These are phyloP conservation scores for Carollia perspicillata DNA, from an alignment of 2,113 vertebrate species.

Conservation along the genomic window DNA sequence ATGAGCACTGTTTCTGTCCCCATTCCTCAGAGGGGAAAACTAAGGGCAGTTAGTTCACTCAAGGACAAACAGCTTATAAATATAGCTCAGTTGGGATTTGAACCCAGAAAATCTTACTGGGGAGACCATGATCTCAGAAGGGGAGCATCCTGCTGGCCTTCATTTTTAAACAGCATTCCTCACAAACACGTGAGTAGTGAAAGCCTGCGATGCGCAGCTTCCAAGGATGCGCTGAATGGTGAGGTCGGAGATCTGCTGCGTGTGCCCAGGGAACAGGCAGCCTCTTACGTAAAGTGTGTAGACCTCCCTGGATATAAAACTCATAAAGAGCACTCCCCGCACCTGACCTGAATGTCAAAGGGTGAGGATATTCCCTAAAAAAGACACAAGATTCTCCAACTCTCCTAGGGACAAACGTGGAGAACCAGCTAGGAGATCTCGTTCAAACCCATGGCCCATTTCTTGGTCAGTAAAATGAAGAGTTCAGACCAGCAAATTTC, in stretches of 20 bases:
- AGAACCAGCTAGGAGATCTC: background rate
- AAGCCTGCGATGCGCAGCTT: background rate
- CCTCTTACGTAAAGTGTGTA: background rate
- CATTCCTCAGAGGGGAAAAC: background rate
- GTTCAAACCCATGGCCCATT: background rate
- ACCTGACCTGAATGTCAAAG: background rate
- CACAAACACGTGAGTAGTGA: fast-evolving
- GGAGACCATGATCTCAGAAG: background rate
- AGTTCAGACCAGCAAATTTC: background rate
- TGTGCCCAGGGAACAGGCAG: background rate
- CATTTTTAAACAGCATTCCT: background rate
- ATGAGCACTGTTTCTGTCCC: background rate
- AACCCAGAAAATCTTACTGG: background rate
- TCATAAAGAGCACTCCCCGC: background rate
- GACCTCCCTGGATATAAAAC: fast-evolving
- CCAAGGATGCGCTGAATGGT: too few species aligned
- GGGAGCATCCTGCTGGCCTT: too few species aligned
- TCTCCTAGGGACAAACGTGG: background rate
- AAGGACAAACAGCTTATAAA: background rate
- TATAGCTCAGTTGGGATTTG: background rate
- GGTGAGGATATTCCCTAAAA: background rate
- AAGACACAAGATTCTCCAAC: background rate
- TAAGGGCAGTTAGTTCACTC: background rate
- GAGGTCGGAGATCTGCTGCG: fast-evolving
- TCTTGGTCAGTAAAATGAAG: background rate